Percentiles rank a stretch among this genome's conserved stretches.
phyloP scores from a whole-genome alignment of 2,888 invertebrate species.

The Drosophila prostipennis region DNA sequence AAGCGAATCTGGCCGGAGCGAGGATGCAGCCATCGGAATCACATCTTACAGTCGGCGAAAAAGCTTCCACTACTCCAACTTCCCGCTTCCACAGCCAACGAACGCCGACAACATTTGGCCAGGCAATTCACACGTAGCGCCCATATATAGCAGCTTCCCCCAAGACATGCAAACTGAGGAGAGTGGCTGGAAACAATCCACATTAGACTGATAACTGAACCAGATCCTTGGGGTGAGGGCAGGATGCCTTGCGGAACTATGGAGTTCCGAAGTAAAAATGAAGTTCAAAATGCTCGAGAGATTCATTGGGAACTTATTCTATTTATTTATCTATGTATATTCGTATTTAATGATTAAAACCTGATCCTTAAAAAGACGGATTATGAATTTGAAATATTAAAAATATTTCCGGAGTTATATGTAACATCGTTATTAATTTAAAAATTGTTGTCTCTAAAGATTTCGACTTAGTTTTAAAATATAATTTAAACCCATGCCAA shows the following conservation, averaged over 20 bases:
- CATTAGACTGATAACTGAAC: conserved; percentile 35
- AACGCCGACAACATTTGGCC: conserved; percentile 59
- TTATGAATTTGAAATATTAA: no score
- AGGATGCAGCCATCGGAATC: conserved; percentile 48
- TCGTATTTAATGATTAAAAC: not conserved
- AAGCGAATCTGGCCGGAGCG: conserved; percentile 14
- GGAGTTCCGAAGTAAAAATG: conserved; percentile 14
- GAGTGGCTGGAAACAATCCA: conserved; percentile 22
- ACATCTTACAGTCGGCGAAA: conserved; percentile 34
- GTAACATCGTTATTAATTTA: no score
- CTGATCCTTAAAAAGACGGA: no score
- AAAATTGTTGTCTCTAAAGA: no score
- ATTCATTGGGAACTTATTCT: no score
- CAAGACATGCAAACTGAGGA: conserved; percentile 3
- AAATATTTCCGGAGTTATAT: no score
- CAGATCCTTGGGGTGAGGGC: conserved; percentile 1
- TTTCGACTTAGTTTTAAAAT: not conserved
- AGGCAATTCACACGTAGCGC: conserved; percentile 73
- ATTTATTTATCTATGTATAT: not conserved
- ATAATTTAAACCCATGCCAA: not conserved
- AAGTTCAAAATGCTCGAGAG: not conserved
- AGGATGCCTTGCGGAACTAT: conserved; percentile 6
- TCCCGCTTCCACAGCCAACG: conserved; percentile 6
- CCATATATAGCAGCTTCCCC: conserved; percentile 58
- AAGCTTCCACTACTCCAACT: conserved; percentile 7